phyloP scores from a whole-genome alignment of 2,888 invertebrate genomes.

The Helobdella robusta region DNA sequence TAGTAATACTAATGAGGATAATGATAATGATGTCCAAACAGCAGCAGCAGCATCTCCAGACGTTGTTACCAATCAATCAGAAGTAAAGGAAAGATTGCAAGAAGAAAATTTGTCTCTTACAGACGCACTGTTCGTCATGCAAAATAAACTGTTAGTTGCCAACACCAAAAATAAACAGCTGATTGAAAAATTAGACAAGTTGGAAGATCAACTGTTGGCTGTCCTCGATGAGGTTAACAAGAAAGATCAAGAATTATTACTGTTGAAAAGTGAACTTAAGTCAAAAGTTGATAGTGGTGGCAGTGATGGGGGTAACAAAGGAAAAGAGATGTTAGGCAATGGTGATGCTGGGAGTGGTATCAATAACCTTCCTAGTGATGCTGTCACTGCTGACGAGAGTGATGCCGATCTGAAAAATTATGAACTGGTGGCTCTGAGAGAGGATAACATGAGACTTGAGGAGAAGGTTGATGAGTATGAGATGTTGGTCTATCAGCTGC shows the following conservation, averaged over 20 bases:
- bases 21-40: neutral
- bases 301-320: no score
- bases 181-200: neutral
- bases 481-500: neutral
- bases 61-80: neutral
- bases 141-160: no score
- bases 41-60: neutral
- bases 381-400: no score
- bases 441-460: neutral
- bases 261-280: no score
- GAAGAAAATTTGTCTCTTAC: neutral
- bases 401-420: no score
- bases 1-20: neutral
- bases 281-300: no score
- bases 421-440: neutral
- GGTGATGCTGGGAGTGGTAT: no score
- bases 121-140: no score
- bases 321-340: neutral
- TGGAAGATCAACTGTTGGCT: neutral
- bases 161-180: no score
- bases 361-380: no score
- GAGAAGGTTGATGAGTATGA: neutral
- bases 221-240: neutral
- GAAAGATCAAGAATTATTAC: neutral
- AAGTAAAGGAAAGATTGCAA: neutral